Conservation (phyloP, 30 jellyfish, hydroid and myxozoan species). For the Chironex yamaguchii region DNA sequence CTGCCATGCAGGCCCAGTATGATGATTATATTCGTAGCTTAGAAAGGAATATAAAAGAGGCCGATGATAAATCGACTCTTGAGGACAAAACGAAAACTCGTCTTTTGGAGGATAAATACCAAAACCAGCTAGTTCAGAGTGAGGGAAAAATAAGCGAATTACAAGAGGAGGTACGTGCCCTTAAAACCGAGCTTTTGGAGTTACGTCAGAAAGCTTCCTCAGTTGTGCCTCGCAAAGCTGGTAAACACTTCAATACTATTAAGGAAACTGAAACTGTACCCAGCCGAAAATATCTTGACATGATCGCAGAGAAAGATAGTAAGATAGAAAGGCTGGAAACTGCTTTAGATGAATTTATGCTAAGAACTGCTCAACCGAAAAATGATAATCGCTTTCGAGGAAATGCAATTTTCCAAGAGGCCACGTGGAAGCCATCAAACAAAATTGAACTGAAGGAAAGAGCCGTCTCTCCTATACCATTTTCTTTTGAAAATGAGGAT, state of each 20-base stretch:
- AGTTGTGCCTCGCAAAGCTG: not conserved
- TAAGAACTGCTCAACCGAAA: not conserved
- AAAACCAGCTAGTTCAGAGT: too few relatives aligned
- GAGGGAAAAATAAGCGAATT: not conserved
- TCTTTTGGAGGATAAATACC: not conserved
- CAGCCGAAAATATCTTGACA: not conserved
- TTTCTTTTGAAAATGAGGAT: not conserved
- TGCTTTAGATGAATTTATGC: not conserved
- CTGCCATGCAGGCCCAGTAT: conserved; percentile 64
- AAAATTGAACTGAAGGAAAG: not conserved
- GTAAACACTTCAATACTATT: not conserved
- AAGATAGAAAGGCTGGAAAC: not conserved
- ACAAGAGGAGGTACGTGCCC: not conserved
- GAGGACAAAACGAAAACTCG: not conserved
- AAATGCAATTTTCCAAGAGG: not conserved
- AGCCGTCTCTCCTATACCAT: not conserved
- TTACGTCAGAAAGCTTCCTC: not conserved
- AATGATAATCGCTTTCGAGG: too few relatives aligned
- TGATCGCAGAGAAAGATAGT: not conserved
- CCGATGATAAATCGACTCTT: not conserved
- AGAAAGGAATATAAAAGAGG: conserved; percentile 22
- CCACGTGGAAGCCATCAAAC: not conserved
- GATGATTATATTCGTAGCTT: conserved; percentile 59
- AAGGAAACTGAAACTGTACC: not conserved
- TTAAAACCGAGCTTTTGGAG: not conserved